phyloP scores from a whole-genome alignment of 2,888 invertebrate genomes.

The Napeogenes sylphis region DNA sequence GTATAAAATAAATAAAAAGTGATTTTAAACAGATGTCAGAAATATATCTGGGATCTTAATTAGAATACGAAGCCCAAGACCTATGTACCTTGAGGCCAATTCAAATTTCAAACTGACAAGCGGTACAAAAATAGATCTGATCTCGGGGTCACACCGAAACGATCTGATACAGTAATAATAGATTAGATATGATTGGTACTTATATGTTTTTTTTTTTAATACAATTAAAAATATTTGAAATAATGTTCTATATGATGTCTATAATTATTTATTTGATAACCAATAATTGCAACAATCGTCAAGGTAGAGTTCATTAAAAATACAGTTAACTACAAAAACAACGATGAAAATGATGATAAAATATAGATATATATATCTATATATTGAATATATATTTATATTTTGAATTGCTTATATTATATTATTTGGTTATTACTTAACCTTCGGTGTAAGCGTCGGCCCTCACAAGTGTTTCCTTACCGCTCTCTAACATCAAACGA shows the following conservation, averaged over 20 bases:
- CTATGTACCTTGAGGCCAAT: constrained; percentile 55
- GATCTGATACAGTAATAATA: neutral
- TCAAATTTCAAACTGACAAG: constrained; percentile 47
- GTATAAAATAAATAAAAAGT: constrained; percentile 6
- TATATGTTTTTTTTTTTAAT: no score
- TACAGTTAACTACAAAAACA: no score
- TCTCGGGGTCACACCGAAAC: constrained; percentile 44
- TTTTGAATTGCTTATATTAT: neutral
- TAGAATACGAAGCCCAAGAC: constrained; percentile 54
- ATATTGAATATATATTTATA: no score
- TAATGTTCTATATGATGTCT: no score
- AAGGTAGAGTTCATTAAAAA: no score
- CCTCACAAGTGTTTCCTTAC: constrained; percentile 44
- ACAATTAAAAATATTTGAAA: no score
- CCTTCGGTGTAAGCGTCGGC: constrained; percentile 41
- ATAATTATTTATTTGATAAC: no score
- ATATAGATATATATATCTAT: no score
- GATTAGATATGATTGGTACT: no score
- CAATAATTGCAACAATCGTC: no score
- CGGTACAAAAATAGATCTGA: constrained; percentile 58
- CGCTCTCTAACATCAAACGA: constrained; percentile 55
- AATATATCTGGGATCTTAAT: constrained; percentile 38
- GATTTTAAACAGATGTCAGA: constrained; percentile 14
- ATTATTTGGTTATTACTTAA: constrained; percentile 16
- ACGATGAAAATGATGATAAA: no score